These are phyloP conservation scores for Petrocephalus zakoni DNA, from an alignment of 2,113 vertebrate species.

Conservation along the genomic window DNA sequence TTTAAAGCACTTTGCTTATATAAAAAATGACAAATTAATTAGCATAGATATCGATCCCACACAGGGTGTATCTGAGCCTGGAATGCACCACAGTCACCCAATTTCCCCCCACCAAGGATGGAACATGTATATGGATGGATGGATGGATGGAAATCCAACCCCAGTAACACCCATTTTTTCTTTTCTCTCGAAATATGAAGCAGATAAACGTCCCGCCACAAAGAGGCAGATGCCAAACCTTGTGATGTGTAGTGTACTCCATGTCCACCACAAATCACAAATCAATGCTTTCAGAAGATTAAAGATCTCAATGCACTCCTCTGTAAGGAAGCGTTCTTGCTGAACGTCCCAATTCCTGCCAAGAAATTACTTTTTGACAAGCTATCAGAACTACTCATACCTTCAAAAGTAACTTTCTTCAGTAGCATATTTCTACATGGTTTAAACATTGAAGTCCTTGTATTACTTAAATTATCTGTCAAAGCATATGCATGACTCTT, in stretches of 20 bases:
- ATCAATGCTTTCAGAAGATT: background rate
- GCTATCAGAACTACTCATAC: background rate
- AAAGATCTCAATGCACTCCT: background rate
- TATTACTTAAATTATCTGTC: background rate
- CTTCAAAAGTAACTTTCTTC: background rate
- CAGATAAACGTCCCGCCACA: background rate
- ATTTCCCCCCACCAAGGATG: background rate
- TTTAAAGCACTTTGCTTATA: background rate
- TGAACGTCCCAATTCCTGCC: background rate
- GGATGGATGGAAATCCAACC: background rate
- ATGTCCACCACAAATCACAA: background rate
- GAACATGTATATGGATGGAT: background rate
- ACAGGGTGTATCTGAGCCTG: background rate
- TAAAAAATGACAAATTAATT: background rate
- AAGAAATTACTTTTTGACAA: background rate
- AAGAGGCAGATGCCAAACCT: background rate
- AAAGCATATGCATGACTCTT: background rate
- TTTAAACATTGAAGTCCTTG: background rate
- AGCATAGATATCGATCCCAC: background rate
- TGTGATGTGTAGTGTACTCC: background rate
- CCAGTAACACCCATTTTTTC: background rate
- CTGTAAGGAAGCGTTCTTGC: background rate
- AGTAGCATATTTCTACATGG: background rate
- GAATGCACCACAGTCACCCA: background rate
- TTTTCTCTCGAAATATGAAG: background rate